Evolutionary conservation across 2,888 invertebrate species (phyloP).

Genomic region (Troilus luridus): DNA sequence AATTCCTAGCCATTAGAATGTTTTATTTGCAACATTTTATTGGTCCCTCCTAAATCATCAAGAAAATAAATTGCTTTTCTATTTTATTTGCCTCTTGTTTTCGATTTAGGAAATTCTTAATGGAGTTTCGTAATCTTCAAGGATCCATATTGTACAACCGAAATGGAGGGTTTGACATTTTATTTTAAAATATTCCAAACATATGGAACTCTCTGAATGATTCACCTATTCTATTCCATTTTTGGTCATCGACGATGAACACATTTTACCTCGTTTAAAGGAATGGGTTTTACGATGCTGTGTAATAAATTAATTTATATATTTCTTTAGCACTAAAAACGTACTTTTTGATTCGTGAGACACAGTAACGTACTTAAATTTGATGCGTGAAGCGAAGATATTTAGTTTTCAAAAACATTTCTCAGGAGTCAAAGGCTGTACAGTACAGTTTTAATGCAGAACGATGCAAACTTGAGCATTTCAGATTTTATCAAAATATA

Average conservation of each 20-base stretch:
- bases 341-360: no score
- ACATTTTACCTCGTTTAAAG: not conserved
- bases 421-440: no score
- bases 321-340: no score
- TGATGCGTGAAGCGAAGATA: no score
- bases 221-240: not conserved
- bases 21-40: not conserved
- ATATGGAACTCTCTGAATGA: not conserved
- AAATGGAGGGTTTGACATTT: constrained; percentile 8
- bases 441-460: no score
- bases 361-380: no score
- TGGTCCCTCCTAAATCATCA: not conserved
- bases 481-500: no score
- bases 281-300: not conserved
- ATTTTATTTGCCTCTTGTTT: not conserved
- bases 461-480: no score
- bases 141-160: not conserved
- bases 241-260: not conserved
- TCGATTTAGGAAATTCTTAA: not conserved
- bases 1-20: not conserved
- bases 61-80: not conserved
- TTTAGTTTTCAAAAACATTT: no score
- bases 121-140: not conserved
- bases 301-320: not conserved
- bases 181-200: not conserved